Evolutionary conservation across 2,113 vertebrate species (phyloP), one percentile per base, ranked within the genome.

Genomic region (Saguinus midas): DNA sequence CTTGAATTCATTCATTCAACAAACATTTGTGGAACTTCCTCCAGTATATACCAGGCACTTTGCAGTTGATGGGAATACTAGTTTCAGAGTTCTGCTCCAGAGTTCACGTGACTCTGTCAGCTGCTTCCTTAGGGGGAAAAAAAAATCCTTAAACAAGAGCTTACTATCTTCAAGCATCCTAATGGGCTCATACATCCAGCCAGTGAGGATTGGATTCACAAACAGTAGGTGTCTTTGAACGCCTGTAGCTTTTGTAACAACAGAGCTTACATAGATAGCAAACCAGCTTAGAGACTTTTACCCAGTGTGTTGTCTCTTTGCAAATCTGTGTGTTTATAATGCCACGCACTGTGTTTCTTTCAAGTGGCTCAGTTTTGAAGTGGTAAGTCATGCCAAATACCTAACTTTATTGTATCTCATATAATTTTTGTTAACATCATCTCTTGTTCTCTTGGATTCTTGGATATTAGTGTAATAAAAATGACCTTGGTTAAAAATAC

Each of bases 221-320:
- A 94, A 97, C 93, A 96, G 90, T 96, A 95, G 80, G 58, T 93
- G 45, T 94, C 97, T 98, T 96, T 97, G 94, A 96, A 78, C 21
- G 78, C 79, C 87, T 80, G n/a, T 76, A 50, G 64, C 79, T 94
- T 94, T 92, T 94, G 45, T 93, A 89, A 95, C 91, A 96, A 75
- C 58, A 97, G 45, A 78, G 88, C 48, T 94, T 91, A 21, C 78
- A 64, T 83, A 86, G 57, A 82, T 70, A 78, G 81, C 76, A 73
- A 87, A 58, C 75, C 37, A 85, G 50, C 66, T 93, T 88, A 95
- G 58, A 94, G 50, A 86, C 68, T 48, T 95, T 70, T 82, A 58
- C 58, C 52, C 66, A 58, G n/a, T 82, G 9, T 82, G 68, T 95
- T 79, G 35, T 86, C 89, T 86, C 50, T 91, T 87, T 96, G 79